Conservation (phyloP, 2,113 vertebrate genomes). For the Aphyosemion australe region DNA sequence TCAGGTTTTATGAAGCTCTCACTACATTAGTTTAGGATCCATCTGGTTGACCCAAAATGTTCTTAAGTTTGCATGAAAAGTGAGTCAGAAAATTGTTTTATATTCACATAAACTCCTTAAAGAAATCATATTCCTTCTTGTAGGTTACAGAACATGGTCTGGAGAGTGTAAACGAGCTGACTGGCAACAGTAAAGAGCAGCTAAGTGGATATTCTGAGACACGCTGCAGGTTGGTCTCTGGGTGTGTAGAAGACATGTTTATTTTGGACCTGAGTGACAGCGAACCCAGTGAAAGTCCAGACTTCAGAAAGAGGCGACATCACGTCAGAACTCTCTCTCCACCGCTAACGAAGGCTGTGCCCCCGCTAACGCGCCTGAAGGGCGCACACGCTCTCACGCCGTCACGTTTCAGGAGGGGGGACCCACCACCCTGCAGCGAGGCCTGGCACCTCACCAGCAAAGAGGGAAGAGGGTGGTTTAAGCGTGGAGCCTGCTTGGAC, state of each 20-base stretch:
- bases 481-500: constrained; percentile 50
- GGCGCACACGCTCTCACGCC: constrained; percentile 37
- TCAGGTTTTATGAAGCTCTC: constrained; percentile 46
- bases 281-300: constrained; percentile 33
- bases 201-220: constrained; percentile 48
- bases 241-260: constrained; percentile 56
- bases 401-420: constrained; percentile 56
- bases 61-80: constrained; percentile 31
- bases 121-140: constrained; percentile 25
- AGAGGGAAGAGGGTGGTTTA: constrained; percentile 45
- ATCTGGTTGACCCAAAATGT: constrained; percentile 9
- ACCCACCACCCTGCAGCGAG: constrained; percentile 61
- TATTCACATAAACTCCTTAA: constrained; percentile 33
- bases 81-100: constrained; percentile 44
- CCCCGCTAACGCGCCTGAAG: constrained; percentile 33
- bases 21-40: constrained; percentile 40
- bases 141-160: constrained; percentile 27
- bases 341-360: constrained; percentile 53
- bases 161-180: constrained; percentile 30
- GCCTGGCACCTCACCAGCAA: constrained; percentile 64
- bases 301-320: constrained; percentile 58
- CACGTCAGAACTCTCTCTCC: constrained; percentile 55
- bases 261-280: constrained; percentile 54
- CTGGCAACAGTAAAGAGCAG: constrained; percentile 44
- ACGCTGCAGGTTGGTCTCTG: constrained; percentile 53